These are phyloP conservation scores for Machimus rusticus DNA, from an alignment of 2,888 invertebrate species.

Conservation along the genomic window DNA sequence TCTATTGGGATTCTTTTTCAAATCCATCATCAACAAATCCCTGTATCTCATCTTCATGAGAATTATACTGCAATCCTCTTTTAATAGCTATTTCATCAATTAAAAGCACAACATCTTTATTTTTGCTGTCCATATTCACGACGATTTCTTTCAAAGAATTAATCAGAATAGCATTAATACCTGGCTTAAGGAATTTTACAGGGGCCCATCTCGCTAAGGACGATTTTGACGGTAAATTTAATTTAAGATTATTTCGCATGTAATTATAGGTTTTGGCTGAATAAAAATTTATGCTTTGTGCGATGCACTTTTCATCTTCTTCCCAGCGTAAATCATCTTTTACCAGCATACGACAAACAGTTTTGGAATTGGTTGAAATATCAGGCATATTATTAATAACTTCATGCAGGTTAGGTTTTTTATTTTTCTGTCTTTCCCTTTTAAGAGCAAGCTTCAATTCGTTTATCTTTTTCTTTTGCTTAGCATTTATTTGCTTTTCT, in stretches of 20 bases:
- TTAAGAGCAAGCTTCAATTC: slow-evolving; percentile 5
- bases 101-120: slow-evolving; percentile 35
- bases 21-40: slow-evolving; percentile 36
- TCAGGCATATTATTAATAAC: neutral
- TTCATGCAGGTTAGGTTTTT: neutral
- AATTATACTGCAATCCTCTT: too few relatives aligned
- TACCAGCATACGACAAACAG: too few relatives aligned
- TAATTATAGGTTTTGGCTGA: too few relatives aligned
- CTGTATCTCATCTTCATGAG: too few relatives aligned
- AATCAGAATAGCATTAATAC: neutral
- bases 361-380: too few relatives aligned
- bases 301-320: too few relatives aligned
- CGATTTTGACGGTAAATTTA: slow-evolving; percentile 38
- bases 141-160: neutral
- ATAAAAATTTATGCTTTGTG: too few relatives aligned
- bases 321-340: too few relatives aligned
- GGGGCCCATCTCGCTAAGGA: slow-evolving; percentile 7
- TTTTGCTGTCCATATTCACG: slow-evolving; percentile 11
- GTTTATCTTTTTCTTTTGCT: neutral
- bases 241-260: too few relatives aligned
- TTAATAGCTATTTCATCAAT: slow-evolving; percentile 38
- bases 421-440: slow-evolving; percentile 6
- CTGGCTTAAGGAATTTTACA: neutral
- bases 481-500: too few relatives aligned
- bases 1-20: slow-evolving; percentile 1